These are phyloP conservation scores for Pristionchus entomophagus DNA, from an alignment of 2,888 invertebrate species.

Conservation along the genomic window DNA sequence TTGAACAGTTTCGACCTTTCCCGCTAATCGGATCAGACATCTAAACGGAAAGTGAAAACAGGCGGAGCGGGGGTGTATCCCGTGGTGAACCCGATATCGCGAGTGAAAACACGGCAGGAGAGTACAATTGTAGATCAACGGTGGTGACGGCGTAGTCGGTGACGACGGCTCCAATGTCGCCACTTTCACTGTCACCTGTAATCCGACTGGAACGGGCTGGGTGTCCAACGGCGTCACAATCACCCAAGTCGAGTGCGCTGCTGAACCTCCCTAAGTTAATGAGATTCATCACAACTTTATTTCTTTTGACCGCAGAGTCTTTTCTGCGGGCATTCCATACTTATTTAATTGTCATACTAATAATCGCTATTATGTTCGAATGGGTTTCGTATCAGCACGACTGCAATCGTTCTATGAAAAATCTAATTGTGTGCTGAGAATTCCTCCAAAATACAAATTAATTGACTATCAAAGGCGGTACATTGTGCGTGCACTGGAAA, in stretches of 20 bases:
- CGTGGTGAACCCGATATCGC: background rate
- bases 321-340: background rate
- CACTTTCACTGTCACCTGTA: background rate
- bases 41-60: background rate
- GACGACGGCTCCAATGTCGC: background rate
- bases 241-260: background rate
- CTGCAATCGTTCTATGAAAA: background rate
- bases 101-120: background rate
- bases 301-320: no score
- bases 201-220: background rate
- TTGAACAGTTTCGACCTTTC: background rate
- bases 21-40: background rate
- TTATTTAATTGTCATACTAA: background rate
- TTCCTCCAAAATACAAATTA: no score
- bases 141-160: background rate
- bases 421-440: no score
- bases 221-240: background rate
- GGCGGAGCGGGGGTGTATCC: background rate
- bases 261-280: no score
- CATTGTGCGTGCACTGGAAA: no score
- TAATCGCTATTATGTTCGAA: background rate
- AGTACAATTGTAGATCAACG: background rate
- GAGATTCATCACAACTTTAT: no score
- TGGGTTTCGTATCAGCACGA: no score
- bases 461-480: no score